Percentiles rank a stretch among this genome's conserved stretches.
Evolutionary conservation across 2,888 invertebrate genomes (phyloP).

Genomic region (Chrysodeixis includens): DNA sequence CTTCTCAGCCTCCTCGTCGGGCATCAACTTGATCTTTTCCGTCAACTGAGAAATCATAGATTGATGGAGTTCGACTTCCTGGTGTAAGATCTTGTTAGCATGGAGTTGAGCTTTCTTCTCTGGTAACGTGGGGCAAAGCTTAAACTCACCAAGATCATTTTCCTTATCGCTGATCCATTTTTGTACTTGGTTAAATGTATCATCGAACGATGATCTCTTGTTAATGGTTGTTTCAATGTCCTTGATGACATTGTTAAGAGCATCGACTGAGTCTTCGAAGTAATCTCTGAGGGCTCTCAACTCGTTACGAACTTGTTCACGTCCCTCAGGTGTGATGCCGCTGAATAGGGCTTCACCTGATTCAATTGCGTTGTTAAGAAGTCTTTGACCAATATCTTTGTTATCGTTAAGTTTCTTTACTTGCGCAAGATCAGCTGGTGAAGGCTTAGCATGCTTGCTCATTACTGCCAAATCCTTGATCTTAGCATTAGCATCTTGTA

Average conservation of each 20-base stretch:
- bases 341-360: constrained; percentile 96
- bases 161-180: constrained; percentile 95
- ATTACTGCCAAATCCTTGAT: constrained; percentile 92
- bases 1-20: constrained; percentile 94
- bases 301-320: constrained; percentile 95
- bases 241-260: constrained; percentile 95
- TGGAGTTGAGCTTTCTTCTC: constrained; percentile 97
- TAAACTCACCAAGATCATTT: constrained; percentile 92
- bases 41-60: constrained; percentile 95
- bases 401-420: constrained; percentile 92
- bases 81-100: constrained; percentile 93
- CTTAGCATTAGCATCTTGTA: constrained; percentile 92
- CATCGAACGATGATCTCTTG: constrained; percentile 97
- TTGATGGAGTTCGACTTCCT: constrained; percentile 96
- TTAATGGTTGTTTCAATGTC: constrained; percentile 96
- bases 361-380: constrained; percentile 94
- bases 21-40: constrained; percentile 94
- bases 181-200: constrained; percentile 96
- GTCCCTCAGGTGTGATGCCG: constrained; percentile 95
- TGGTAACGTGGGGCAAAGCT: constrained; percentile 93
- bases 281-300: constrained; percentile 94
- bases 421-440: constrained; percentile 93
- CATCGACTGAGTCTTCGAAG: constrained; percentile 95
- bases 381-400: constrained; percentile 93
- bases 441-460: constrained; percentile 93